Evolutionary conservation across 2,888 invertebrate genomes (phyloP).

Genomic region (Dynastes tityus): DNA sequence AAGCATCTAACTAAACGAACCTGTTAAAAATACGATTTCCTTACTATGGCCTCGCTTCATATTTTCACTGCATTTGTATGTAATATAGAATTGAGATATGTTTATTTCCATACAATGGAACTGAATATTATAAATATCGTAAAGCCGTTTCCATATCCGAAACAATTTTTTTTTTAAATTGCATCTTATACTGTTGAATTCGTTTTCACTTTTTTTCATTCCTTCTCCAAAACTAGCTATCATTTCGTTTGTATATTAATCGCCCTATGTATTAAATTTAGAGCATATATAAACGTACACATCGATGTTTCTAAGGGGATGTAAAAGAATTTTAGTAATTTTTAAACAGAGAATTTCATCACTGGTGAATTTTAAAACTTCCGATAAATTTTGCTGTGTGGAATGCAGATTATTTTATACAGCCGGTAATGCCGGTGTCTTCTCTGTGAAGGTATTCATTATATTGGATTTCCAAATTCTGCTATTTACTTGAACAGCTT

Average conservation of each 20-base stretch:
- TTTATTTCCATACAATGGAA: background rate
- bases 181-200: background rate
- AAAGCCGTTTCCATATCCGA: background rate
- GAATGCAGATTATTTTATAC: slow-evolving; percentile 18
- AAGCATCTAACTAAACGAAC: background rate
- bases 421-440: background rate
- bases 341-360: slow-evolving; percentile 20
- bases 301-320: slow-evolving; percentile 9
- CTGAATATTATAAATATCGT: background rate
- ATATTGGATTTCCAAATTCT: slow-evolving; percentile 2
- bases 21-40: background rate
- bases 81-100: background rate
- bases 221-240: background rate
- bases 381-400: slow-evolving; percentile 4
- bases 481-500: background rate
- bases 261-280: background rate
- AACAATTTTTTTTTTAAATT: background rate
- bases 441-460: background rate
- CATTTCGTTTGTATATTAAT: background rate
- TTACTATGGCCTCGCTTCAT: background rate
- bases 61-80: background rate
- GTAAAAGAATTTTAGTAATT: slow-evolving; percentile 31
- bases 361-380: slow-evolving; percentile 19
- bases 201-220: background rate
- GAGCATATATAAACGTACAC: background rate